Evolutionary conservation across 53 echinoderm and acorn worm genomes (phyloP).

Genomic region (Stichopus horrens): DNA sequence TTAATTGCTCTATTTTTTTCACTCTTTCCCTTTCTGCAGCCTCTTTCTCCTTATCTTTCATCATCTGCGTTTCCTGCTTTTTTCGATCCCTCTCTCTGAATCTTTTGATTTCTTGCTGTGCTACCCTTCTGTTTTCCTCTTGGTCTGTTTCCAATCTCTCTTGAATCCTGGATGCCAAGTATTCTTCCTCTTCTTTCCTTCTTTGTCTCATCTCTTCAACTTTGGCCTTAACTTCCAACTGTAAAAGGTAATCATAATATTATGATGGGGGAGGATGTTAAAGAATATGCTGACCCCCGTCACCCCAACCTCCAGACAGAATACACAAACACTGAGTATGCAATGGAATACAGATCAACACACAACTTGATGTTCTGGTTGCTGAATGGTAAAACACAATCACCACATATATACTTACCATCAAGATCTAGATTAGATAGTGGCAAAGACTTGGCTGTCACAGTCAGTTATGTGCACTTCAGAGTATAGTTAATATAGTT

Average conservation of each 20-base stretch:
- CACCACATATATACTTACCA: too few species aligned
- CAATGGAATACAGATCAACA: too few species aligned
- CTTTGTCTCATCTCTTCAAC: constrained; percentile 73
- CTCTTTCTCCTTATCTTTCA: constrained; percentile 72
- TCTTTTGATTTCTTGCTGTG: constrained; percentile 66
- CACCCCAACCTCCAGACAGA: too few species aligned
- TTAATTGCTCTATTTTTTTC: constrained; percentile 78
- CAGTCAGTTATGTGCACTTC: too few species aligned
- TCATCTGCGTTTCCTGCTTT: constrained; percentile 65
- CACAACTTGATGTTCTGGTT: too few species aligned
- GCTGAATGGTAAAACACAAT: too few species aligned
- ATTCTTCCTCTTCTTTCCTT: constrained; percentile 69
- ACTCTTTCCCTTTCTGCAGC: constrained; percentile 68
- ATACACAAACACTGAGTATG: too few species aligned
- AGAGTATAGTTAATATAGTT: too few species aligned
- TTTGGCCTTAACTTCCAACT: constrained; percentile 70
- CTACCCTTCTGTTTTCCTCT: constrained; percentile 66
- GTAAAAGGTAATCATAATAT: constrained; percentile 6
- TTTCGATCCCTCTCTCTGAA: constrained; percentile 83
- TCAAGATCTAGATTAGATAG: too few species aligned
- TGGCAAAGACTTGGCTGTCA: too few species aligned
- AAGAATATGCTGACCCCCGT: background rate
- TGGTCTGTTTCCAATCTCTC: constrained; percentile 48
- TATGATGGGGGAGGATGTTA: background rate
- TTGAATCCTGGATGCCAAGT: constrained; percentile 53